Conservation (phyloP, 2,797 vertebrate genomes). For the Amblyopsis hoosieri region DNA sequence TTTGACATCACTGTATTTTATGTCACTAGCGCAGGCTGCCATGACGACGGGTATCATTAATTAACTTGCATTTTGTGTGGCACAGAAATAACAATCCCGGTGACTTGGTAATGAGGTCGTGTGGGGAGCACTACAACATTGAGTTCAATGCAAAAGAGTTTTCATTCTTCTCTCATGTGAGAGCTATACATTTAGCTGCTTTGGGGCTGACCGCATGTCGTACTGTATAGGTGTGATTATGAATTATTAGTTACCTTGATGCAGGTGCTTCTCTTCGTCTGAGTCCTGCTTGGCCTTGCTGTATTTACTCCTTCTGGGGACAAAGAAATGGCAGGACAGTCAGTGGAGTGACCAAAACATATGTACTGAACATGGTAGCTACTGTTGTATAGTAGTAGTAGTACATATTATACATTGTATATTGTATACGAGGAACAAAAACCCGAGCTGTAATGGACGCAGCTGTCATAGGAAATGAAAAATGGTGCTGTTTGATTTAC, state of each 20-base stretch:
- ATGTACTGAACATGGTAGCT: no score
- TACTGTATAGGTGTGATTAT: constrained; percentile 34
- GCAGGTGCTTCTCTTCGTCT: constrained; percentile 95
- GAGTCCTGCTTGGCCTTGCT: constrained; percentile 98
- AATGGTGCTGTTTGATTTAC: neutral
- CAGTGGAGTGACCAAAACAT: constrained; percentile 15
- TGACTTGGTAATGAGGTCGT: constrained; percentile 69
- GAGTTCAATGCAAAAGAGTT: constrained; percentile 54
- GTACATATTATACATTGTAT: no score
- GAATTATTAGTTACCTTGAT: constrained; percentile 84
- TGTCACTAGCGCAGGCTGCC: constrained; percentile 42
- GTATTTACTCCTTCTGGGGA: constrained; percentile 92
- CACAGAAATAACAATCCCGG: constrained; percentile 50
- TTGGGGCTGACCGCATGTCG: constrained; percentile 33
- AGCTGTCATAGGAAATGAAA: neutral
- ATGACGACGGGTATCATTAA: constrained; percentile 62
- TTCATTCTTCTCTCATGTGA: constrained; percentile 37
- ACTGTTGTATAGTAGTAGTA: no score
- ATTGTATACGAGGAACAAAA: no score
- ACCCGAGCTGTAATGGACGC: neutral
- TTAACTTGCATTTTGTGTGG: constrained; percentile 52
- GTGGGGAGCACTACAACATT: constrained; percentile 43
- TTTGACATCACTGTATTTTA: constrained; percentile 37
- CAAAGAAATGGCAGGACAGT: constrained; percentile 53
- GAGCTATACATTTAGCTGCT: constrained; percentile 40